These are phyloP conservation scores for Notodonta dromedarius DNA, from an alignment of 2,888 invertebrate species.

Conservation along the genomic window DNA sequence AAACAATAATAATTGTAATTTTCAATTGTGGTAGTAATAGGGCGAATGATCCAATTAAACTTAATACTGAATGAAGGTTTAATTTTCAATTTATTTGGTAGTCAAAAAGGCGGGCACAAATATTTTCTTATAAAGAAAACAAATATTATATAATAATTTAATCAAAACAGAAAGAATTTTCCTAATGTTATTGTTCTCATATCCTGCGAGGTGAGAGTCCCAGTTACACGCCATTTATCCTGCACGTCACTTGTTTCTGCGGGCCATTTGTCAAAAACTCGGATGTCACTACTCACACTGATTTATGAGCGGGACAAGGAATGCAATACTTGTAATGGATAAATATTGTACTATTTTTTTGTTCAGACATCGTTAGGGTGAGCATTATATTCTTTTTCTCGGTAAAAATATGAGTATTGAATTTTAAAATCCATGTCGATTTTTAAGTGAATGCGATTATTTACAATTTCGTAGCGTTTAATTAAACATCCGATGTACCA, in stretches of 20 bases:
- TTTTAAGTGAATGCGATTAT: no score
- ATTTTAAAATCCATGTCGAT: no score
- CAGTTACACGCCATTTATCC: slow-evolving; percentile 76
- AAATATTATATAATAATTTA: not conserved
- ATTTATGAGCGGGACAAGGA: slow-evolving; percentile 66
- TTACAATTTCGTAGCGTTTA: no score
- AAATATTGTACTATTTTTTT: slow-evolving; percentile 77
- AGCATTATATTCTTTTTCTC: slow-evolving; percentile 18
- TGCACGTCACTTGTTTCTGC: slow-evolving; percentile 68
- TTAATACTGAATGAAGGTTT: no score
- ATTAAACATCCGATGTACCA: no score
- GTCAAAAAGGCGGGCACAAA: no score
- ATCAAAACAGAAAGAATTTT: slow-evolving; percentile 5
- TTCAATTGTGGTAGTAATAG: no score
- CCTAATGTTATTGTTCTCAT: slow-evolving; percentile 21
- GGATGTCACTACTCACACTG: slow-evolving; percentile 74
- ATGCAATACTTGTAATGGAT: slow-evolving; percentile 81
- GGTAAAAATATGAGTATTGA: no score
- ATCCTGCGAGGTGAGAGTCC: slow-evolving; percentile 46
- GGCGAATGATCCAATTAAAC: no score
- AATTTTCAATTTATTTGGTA: no score
- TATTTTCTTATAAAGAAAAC: no score
- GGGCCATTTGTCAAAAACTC: slow-evolving; percentile 80
- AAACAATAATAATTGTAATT: no score
- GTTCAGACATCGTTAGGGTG: slow-evolving; percentile 46